Evolutionary conservation across 2,888 invertebrate genomes (phyloP).

Genomic region (Melangyna quadrimaculata): DNA sequence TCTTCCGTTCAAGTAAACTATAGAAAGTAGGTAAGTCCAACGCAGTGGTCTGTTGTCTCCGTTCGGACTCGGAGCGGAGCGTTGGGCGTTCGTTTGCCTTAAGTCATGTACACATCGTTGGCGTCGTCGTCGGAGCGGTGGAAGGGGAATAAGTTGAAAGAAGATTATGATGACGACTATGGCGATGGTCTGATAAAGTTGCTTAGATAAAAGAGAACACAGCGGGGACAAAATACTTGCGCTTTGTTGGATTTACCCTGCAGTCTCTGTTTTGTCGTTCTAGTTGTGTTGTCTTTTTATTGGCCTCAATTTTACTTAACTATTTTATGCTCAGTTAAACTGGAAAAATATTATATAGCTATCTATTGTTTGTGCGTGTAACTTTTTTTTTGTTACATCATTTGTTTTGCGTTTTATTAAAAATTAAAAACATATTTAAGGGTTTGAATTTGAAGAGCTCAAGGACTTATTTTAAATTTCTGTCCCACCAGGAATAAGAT

Average conservation of each 20-base stretch:
- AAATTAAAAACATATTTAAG: neutral
- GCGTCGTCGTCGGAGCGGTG: neutral
- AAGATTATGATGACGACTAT: constrained; percentile 5
- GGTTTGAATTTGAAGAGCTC: neutral
- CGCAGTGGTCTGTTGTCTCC: neutral
- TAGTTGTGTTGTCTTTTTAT: constrained; percentile 1
- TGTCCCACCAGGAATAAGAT: neutral
- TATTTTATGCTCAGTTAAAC: constrained; percentile 14
- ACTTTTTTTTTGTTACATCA: neutral
- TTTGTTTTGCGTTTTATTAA: neutral
- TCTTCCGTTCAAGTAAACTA: constrained; percentile 5
- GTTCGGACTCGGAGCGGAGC: too few relatives aligned
- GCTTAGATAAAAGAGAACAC: neutral
- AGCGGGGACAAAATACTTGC: neutral
- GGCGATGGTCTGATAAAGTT: neutral
- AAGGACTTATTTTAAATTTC: too few relatives aligned
- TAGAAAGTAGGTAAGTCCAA: neutral
- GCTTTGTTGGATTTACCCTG: neutral
- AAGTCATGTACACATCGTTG: neutral
- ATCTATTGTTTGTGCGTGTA: too few relatives aligned
- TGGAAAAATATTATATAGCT: neutral
- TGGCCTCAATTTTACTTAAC: neutral
- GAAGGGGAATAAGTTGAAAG: neutral
- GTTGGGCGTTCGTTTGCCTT: neutral
- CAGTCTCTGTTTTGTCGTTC: neutral